These are phyloP conservation scores for Triplophysa bombifrons DNA, from an alignment of 2,797 vertebrate genomes.

Conservation along the genomic window DNA sequence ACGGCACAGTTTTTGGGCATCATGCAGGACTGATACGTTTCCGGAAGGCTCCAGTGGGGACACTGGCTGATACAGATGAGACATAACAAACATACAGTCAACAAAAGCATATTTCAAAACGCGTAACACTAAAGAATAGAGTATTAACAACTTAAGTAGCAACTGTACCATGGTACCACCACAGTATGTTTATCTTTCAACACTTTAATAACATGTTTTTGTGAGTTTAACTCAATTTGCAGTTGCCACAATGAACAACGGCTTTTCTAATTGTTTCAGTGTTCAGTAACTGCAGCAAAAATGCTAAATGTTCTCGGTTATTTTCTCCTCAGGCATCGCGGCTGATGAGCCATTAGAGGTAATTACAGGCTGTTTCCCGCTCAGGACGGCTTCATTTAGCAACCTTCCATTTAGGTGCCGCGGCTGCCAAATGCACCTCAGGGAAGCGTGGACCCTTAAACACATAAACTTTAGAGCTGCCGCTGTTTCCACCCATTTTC, in stretches of 20 bases:
- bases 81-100: neutral
- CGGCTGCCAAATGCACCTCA: constrained; percentile 67
- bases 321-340: constrained; percentile 68
- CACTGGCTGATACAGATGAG: constrained; percentile 81
- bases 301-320: constrained; percentile 64
- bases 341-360: constrained; percentile 74
- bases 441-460: constrained; percentile 61
- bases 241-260: constrained; percentile 65
- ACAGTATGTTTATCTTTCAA: neutral
- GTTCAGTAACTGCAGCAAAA: constrained; percentile 65
- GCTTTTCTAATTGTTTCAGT: constrained; percentile 65
- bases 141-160: neutral
- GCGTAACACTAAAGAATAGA: neutral
- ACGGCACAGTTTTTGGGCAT: constrained; percentile 88
- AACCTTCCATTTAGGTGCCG: constrained; percentile 71
- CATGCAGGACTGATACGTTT: constrained; percentile 91
- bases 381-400: constrained; percentile 72
- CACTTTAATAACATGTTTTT: constrained; percentile 19
- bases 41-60: constrained; percentile 83
- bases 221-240: constrained; percentile 50
- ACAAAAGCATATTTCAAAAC: neutral
- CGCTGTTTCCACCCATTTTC: constrained; percentile 55
- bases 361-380: constrained; percentile 70
- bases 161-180: neutral
- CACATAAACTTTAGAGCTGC: constrained; percentile 54